Evolutionary conservation across 2,113 vertebrate genomes (phyloP).

Genomic region (Sorex araneus): DNA sequence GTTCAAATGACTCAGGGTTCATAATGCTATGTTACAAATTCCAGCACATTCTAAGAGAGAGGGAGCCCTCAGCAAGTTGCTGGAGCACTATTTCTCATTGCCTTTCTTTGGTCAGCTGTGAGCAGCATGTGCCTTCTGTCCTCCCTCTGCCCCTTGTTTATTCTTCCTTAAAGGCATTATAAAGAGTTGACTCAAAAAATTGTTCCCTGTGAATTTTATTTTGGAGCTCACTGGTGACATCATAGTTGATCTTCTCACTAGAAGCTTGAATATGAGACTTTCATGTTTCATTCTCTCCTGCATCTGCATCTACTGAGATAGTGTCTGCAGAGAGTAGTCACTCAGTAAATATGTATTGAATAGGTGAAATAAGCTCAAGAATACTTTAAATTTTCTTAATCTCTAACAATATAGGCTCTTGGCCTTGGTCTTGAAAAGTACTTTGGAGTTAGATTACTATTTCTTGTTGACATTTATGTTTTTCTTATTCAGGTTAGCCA

Average conservation of each 20-base stretch:
- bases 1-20: neutral
- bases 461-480: slow-evolving; percentile 54
- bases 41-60: neutral
- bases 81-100: neutral
- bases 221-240: slow-evolving; percentile 11
- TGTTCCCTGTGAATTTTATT: slow-evolving; percentile 15
- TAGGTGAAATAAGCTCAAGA: slow-evolving; percentile 42
- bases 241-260: neutral
- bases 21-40: neutral
- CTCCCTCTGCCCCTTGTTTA: neutral
- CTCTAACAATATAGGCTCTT: neutral
- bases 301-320: slow-evolving; percentile 20
- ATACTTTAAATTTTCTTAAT: neutral
- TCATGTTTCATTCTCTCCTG: slow-evolving; percentile 9
- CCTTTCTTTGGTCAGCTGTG: neutral
- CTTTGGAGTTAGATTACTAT: slow-evolving; percentile 22
- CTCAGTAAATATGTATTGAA: slow-evolving; percentile 22
- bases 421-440: neutral
- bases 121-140: neutral
- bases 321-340: neutral
- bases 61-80: neutral
- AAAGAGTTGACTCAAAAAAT: slow-evolving; percentile 17
- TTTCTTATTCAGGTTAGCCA: slow-evolving; percentile 13
- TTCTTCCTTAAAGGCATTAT: slow-evolving; percentile 3
- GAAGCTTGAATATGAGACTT: slow-evolving; percentile 16